Base-by-base conservation (phyloP, 92 coral and sea anemone species). In the Porites lobata region DNA sequence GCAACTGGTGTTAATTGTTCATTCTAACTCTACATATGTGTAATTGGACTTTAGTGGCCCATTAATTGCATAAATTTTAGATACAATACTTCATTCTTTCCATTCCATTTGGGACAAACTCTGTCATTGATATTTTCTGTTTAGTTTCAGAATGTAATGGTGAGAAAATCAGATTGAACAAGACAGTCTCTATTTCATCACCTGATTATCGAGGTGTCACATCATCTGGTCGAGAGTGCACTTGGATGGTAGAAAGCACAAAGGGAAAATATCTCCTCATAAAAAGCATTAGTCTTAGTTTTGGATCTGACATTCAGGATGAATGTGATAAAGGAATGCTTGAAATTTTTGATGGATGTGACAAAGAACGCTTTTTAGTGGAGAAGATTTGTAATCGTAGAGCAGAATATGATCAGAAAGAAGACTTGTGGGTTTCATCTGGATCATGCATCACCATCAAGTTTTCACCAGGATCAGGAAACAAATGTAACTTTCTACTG, bases 321-420 rank as follows among this genome's bases (percentile, higher is more conserved):
- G 94, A 86, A 76, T 87, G 91, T 62, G 67, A 62, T 10, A 80
- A 77, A 75, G 98, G 98, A 18, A 81, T 10, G 58, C 85, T 95
- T 1, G 90, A 93, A 86, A 95, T 95, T 72, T 95, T 82, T 65
- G 91, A 95, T 88, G 98, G 98, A 1, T 95, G 98, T 80, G 82
- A 79, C 5, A 10, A 15, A 0, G 64, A 86, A 32, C 77, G 68
- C 13, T 91, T 95, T 76, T 78, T 95, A 69, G 98, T 95, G n/a
- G 98, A 95, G 74, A 75, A 86, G 82, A 93, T 95, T 56, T 90
- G 96, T 13, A 43, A 87, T 9, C 59, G 65, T 0, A 58, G 91
- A 19, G 84, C 38, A 62, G 83, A 50, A 58, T 72, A 18, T 50
- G 29, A 65, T 21, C 89, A 72, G 58, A 74, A 43, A 50, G 61